Evolutionary conservation across 2,797 vertebrate genomes (phyloP).

Genomic region (Sebastolobus altivelis): DNA sequence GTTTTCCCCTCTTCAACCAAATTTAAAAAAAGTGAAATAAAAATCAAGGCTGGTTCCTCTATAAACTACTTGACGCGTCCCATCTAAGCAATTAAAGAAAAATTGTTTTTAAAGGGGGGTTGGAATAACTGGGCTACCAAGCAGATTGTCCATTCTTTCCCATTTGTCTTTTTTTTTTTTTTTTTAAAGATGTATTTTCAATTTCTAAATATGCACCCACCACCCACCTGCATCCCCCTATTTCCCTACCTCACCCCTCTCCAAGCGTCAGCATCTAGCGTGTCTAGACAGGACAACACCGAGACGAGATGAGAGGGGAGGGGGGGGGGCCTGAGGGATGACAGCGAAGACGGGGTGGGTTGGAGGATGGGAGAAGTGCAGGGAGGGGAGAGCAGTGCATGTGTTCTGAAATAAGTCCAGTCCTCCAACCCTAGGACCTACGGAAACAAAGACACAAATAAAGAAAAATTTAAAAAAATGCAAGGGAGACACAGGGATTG

Average conservation of each 20-base stretch:
- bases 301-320: constrained; percentile 14
- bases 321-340: constrained; percentile 24
- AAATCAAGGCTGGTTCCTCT: constrained; percentile 80
- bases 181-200: constrained; percentile 68
- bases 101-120: constrained; percentile 58
- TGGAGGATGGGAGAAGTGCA: constrained; percentile 64
- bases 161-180: constrained; percentile 46
- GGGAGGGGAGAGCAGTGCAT: constrained; percentile 77
- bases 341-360: constrained; percentile 48
- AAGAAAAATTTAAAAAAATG: background rate
- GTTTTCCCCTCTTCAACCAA: constrained; percentile 74
- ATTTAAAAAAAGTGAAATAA: constrained; percentile 79
- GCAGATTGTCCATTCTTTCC: constrained; percentile 64
- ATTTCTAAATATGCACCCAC: constrained; percentile 70
- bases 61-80: constrained; percentile 68
- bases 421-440: constrained; percentile 80
- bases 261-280: background rate
- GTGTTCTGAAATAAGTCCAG: constrained; percentile 72
- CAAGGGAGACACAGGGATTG: constrained; percentile 25
- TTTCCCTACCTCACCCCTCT: constrained; percentile 36
- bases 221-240: constrained; percentile 37
- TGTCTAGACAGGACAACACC: constrained; percentile 54
- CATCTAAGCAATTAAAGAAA: constrained; percentile 80
- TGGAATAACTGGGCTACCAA: constrained; percentile 74
- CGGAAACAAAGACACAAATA: constrained; percentile 22